Evolutionary conservation across 2,888 invertebrate species (phyloP).

Genomic region (Elysia crispata): DNA sequence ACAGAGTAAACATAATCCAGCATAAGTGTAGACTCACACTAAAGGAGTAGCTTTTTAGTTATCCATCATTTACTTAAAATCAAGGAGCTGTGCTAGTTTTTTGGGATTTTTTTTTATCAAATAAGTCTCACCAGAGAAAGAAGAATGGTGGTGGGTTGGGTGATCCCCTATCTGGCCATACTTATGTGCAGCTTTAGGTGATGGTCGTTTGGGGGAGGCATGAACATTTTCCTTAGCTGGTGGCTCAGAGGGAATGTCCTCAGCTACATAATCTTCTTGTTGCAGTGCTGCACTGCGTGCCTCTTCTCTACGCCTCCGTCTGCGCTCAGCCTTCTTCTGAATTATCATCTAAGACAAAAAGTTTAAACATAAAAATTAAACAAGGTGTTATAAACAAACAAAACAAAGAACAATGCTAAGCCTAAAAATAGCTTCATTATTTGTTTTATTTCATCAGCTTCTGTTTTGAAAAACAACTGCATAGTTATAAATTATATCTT

Average conservation of each 20-base stretch:
- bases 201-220: conserved; percentile 44
- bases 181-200: conserved; percentile 49
- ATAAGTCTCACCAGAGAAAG: conserved; percentile 53
- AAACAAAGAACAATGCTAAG: too few species aligned
- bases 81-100: too few species aligned
- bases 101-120: neutral
- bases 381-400: too few species aligned
- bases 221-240: conserved; percentile 47
- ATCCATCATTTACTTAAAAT: too few species aligned
- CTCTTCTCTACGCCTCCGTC: conserved; percentile 68
- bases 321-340: conserved; percentile 74
- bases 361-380: too few species aligned
- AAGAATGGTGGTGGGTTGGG: conserved; percentile 62
- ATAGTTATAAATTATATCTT: too few species aligned
- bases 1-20: too few species aligned
- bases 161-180: conserved; percentile 51
- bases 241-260: conserved; percentile 35
- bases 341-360: conserved; percentile 71
- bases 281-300: conserved; percentile 45
- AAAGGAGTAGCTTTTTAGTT: too few species aligned
- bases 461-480: too few species aligned
- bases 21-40: too few species aligned
- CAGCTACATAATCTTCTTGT: conserved; percentile 38
- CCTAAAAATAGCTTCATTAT: too few species aligned
- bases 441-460: too few species aligned